Conservation (phyloP, 1,140 invertebrate genomes). For the Drosophila melanica region DNA sequence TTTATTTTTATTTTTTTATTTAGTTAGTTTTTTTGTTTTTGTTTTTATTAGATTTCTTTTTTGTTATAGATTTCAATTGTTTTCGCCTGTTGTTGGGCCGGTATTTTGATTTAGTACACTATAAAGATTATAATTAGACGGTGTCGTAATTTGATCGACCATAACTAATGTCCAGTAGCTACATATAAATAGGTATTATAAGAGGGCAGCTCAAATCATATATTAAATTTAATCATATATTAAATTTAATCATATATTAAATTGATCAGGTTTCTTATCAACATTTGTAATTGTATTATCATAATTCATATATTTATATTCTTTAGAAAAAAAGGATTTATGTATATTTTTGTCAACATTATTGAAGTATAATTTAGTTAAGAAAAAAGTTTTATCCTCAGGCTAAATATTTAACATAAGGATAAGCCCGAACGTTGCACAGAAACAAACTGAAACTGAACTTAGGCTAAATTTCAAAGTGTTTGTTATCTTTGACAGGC, state of each 20-base stretch:
- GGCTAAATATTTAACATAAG: neutral
- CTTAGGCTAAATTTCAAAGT: neutral
- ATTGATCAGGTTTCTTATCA: neutral
- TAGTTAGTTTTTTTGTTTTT: neutral
- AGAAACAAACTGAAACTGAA: too few relatives aligned
- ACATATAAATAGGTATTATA: neutral
- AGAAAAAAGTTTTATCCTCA: too few relatives aligned
- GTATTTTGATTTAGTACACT: slow-evolving; percentile 38
- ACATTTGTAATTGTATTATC: neutral
- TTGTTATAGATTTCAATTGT: slow-evolving; percentile 32
- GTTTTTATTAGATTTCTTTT: slow-evolving; percentile 2
- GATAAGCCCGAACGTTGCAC: too few relatives aligned
- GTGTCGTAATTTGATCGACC: slow-evolving; percentile 23
- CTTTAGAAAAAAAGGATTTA: too few relatives aligned
- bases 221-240: neutral
- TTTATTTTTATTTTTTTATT: slow-evolving; percentile 23
- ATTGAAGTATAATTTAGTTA: too few relatives aligned
- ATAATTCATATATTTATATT: too few relatives aligned
- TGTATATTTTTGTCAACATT: neutral
- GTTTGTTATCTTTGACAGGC: neutral
- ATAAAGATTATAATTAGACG: slow-evolving; percentile 51
- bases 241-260: neutral
- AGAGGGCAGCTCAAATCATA: neutral
- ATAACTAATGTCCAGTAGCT: slow-evolving; percentile 1
- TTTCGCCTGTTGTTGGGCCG: neutral